Conservation (phyloP, 2,113 vertebrate species). For the Limnothrissa miodon region DNA sequence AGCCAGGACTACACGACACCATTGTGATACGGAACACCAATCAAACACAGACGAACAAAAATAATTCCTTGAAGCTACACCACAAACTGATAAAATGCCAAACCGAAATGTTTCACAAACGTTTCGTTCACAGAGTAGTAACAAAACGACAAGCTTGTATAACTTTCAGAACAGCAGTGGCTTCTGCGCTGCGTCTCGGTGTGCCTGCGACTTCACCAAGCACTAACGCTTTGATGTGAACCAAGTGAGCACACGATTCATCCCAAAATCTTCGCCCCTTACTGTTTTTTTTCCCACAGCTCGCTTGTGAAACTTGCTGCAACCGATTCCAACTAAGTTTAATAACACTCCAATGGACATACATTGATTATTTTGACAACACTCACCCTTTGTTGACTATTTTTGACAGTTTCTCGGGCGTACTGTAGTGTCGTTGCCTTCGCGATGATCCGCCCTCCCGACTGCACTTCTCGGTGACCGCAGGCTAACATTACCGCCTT, state of each 20-base stretch:
- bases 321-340: not conserved
- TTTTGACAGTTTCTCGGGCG: constrained; percentile 68
- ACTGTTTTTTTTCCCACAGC: constrained; percentile 39
- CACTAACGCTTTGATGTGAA: constrained; percentile 14
- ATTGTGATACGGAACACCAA: not conserved
- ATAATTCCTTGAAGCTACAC: not conserved
- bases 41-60: not conserved
- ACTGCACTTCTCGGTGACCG: constrained; percentile 46
- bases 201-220: constrained; percentile 1
- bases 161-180: not conserved
- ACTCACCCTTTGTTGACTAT: constrained; percentile 69
- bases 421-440: constrained; percentile 63
- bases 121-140: not conserved
- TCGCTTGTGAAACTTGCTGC: not conserved
- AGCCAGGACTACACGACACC: not conserved
- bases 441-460: constrained; percentile 67
- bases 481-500: constrained; percentile 31
- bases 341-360: not conserved
- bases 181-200: not conserved
- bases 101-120: not conserved
- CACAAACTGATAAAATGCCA: not conserved
- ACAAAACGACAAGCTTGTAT: not conserved
- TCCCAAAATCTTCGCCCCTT: constrained; percentile 56
- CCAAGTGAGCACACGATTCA: constrained; percentile 41
- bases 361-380: not conserved